A percentile compares a stretch with the other conserved stretches of the same genome.
phyloP scores from a whole-genome alignment of 2,888 invertebrate genomes.

The Heliconius sara region DNA sequence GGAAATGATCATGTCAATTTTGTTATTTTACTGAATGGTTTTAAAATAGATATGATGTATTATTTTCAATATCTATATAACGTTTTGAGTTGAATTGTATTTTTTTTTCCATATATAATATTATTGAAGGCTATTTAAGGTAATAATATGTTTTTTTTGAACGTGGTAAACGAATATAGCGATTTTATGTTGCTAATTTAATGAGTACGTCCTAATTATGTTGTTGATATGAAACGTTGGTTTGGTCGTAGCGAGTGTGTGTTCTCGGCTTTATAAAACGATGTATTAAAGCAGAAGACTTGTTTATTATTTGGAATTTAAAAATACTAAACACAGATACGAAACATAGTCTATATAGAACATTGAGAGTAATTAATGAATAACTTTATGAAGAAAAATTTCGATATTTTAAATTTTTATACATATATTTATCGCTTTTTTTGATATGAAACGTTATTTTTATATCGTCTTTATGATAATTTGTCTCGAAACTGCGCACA shows the following conservation, averaged over 20 bases:
- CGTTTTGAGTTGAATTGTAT: neutral
- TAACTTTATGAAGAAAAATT: neutral
- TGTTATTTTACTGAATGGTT: too few species aligned
- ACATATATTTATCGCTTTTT: neutral
- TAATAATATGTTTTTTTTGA: neutral
- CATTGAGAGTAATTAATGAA: neutral
- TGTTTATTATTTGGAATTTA: neutral
- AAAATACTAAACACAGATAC: neutral
- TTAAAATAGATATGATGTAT: neutral
- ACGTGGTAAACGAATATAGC: conserved; percentile 33
- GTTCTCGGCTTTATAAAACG: conserved; percentile 37
- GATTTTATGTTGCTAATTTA: conserved; percentile 61
- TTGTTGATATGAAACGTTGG: conserved; percentile 33
- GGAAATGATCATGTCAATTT: neutral
- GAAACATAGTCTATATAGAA: neutral
- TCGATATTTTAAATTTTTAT: conserved; percentile 18
- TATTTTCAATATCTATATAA: neutral
- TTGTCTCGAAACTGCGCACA: conserved; percentile 34
- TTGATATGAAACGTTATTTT: conserved; percentile 8
- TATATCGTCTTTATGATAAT: conserved; percentile 11
- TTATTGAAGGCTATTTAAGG: neutral
- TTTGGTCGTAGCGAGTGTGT: conserved; percentile 40
- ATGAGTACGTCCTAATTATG: conserved; percentile 61
- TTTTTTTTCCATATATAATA: neutral
- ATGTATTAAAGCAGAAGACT: neutral